These are phyloP conservation scores for Blastomussa wellsi DNA, from an alignment of 92 coral and sea anemone genomes.

Conservation along the genomic window DNA sequence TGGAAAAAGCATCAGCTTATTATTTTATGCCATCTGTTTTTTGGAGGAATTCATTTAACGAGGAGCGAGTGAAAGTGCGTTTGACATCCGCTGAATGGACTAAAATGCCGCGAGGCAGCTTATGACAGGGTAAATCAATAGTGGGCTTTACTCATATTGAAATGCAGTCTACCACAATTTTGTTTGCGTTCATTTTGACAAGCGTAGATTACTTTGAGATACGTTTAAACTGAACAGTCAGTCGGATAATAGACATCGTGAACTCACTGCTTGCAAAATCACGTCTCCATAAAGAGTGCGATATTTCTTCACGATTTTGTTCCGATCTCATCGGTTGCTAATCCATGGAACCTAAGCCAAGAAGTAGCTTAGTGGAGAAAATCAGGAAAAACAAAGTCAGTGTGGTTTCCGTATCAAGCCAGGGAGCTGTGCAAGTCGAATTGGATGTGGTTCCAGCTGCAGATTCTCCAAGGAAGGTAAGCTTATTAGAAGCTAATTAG, in stretches of 20 bases:
- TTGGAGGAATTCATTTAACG: conserved; percentile 30
- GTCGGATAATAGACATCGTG: not conserved
- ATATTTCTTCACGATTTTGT: not conserved
- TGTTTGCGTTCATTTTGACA: conserved; percentile 10
- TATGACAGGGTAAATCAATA: conserved; percentile 2
- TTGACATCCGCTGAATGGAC: not conserved
- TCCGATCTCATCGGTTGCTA: not conserved
- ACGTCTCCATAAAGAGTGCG: not conserved
- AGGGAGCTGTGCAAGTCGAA: conserved; percentile 18
- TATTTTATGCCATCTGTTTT: not conserved
- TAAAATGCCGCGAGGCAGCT: not conserved
- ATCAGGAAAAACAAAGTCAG: conserved; percentile 25
- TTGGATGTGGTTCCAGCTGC: not conserved
- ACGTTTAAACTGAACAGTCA: not conserved
- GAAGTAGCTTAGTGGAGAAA: not conserved
- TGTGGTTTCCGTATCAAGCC: conserved; percentile 11
- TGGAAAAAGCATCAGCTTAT: conserved; percentile 12
- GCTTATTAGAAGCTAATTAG: not conserved
- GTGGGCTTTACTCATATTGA: conserved; percentile 11
- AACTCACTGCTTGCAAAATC: not conserved
- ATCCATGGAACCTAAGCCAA: conserved; percentile 8
- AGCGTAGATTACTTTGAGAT: not conserved
- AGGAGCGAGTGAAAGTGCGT: not conserved
- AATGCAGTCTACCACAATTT: not conserved
- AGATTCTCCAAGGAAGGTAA: not conserved